These are phyloP conservation scores for Noctua janthe DNA, from an alignment of 2,888 invertebrate species.

Conservation along the genomic window DNA sequence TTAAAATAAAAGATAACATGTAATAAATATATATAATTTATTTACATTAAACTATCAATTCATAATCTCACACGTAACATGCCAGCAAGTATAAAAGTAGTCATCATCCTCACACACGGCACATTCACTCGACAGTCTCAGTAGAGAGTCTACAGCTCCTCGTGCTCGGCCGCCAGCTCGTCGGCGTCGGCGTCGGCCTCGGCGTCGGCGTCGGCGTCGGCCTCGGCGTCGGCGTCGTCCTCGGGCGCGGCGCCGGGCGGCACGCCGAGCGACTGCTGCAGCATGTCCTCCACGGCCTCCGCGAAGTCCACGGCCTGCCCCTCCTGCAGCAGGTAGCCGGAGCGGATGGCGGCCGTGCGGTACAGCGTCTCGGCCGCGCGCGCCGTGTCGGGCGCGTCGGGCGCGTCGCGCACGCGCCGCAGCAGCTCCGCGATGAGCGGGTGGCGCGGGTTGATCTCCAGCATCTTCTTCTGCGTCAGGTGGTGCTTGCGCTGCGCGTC, in stretches of 20 bases:
- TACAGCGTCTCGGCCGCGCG: slow-evolving; percentile 95
- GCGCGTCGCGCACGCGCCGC: slow-evolving; percentile 94
- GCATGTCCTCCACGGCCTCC: slow-evolving; percentile 96
- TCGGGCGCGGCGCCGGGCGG: slow-evolving; percentile 92
- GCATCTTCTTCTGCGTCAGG: slow-evolving; percentile 97
- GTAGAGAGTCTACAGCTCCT: slow-evolving; percentile 30
- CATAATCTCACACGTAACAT: slow-evolving; percentile 53
- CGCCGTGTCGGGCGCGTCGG: slow-evolving; percentile 94
- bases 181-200: slow-evolving; percentile 71
- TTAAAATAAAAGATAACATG: slow-evolving; percentile 10
- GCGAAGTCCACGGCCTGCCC: slow-evolving; percentile 94
- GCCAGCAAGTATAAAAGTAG: slow-evolving; percentile 61
- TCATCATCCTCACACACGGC: slow-evolving; percentile 28
- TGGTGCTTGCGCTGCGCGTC: slow-evolving; percentile 97
- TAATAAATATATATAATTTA: slow-evolving; percentile 74
- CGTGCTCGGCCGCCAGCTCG: slow-evolving; percentile 21
- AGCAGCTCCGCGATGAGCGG: slow-evolving; percentile 97
- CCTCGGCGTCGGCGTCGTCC: slow-evolving; percentile 63
- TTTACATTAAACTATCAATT: slow-evolving; percentile 71
- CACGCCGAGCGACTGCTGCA: slow-evolving; percentile 95
- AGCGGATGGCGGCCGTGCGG: slow-evolving; percentile 93
- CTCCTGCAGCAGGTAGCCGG: slow-evolving; percentile 96
- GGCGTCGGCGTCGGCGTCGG: slow-evolving; percentile 65
- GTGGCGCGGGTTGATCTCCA: slow-evolving; percentile 99
- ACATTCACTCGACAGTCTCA: slow-evolving; percentile 76